A percentile compares a stretch with the other conserved stretches of the same genome.
phyloP scores from a whole-genome alignment of 2,888 invertebrate species.

The Eupithecia pulchellata region DNA sequence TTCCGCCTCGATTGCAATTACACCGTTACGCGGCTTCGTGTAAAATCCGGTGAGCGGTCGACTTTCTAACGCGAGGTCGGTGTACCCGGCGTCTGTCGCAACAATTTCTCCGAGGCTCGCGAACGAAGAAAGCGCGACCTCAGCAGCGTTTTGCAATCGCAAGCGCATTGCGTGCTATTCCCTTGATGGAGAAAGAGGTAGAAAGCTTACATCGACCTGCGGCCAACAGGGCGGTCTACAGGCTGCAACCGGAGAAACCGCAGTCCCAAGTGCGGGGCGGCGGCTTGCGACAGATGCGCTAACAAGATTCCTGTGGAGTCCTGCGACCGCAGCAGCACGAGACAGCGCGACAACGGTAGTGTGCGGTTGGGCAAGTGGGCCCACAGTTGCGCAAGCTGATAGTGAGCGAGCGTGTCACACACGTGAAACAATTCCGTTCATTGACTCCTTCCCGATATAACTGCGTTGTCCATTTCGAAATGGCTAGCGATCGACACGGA shows the following conservation, averaged over 20 bases:
- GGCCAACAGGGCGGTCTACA: conserved; percentile 31
- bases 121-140: conserved; percentile 86
- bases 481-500: conserved; percentile 64
- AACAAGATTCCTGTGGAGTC: conserved; percentile 67
- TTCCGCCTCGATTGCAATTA: conserved; percentile 81
- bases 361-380: conserved; percentile 74
- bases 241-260: conserved; percentile 56
- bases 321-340: conserved; percentile 61
- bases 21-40: conserved; percentile 80
- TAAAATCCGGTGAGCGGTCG: conserved; percentile 84
- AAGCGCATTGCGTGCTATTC: conserved; percentile 48
- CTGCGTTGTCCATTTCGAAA: conserved; percentile 76
- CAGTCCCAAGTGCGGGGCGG: conserved; percentile 52
- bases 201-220: conserved; percentile 76
- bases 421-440: conserved; percentile 84
- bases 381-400: conserved; percentile 78
- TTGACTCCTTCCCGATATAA: conserved; percentile 84
- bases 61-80: conserved; percentile 85
- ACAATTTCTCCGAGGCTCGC: conserved; percentile 84
- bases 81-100: conserved; percentile 81
- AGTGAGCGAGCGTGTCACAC: conserved; percentile 80
- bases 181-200: conserved; percentile 70
- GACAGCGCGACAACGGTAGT: conserved; percentile 57
- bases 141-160: conserved; percentile 83
- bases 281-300: conserved; percentile 65